Evolutionary conservation across 2,797 vertebrate species (phyloP).

Genomic region (Sciurus vulgaris): DNA sequence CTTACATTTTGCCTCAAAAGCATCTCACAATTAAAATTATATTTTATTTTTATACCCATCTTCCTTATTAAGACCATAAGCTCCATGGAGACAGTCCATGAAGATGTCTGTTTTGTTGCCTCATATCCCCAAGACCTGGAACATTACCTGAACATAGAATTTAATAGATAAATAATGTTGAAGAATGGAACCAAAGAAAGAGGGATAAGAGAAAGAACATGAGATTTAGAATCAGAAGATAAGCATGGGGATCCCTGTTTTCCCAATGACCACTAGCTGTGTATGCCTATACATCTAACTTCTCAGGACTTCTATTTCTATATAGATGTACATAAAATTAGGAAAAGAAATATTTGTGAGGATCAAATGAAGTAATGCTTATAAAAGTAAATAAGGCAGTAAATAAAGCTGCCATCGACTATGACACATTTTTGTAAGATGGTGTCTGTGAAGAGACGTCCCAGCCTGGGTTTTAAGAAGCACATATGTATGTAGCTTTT

Average conservation of each 20-base stretch:
- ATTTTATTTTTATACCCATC: background rate
- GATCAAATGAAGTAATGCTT: slow-evolving; percentile 46
- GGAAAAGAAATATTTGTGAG: slow-evolving; percentile 27
- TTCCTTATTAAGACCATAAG: background rate
- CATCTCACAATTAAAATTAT: background rate
- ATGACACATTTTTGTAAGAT: background rate
- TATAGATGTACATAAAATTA: background rate
- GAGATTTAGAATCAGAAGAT: background rate
- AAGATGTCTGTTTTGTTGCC: background rate
- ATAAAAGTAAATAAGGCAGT: slow-evolving; percentile 44
- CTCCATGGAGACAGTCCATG: background rate
- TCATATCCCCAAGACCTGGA: background rate
- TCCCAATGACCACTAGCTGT: background rate
- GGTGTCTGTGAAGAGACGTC: background rate
- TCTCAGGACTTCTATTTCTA: background rate
- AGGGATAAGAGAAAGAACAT: background rate
- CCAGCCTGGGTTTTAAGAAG: slow-evolving; percentile 1
- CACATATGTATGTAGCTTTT: background rate
- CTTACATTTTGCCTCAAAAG: background rate
- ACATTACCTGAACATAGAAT: background rate
- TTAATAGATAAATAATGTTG: background rate
- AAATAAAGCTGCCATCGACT: slow-evolving; percentile 5
- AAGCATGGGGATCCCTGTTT: background rate
- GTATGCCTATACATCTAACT: background rate
- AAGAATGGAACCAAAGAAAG: background rate